Base-by-base conservation (phyloP, 2,113 vertebrate genomes). In the Labeo catla region DNA sequence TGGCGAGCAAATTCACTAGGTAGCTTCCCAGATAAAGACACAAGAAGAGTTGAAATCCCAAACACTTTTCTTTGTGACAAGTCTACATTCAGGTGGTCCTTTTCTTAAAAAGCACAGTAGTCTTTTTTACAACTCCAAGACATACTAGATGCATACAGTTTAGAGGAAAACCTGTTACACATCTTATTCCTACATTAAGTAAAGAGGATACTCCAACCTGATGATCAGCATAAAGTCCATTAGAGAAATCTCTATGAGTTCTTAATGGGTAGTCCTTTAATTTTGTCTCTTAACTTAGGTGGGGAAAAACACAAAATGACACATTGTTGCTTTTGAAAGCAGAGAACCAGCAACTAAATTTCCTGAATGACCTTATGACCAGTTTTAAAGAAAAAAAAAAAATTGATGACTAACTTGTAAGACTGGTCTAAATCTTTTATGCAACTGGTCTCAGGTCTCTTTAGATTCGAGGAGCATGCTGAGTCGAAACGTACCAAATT, bases 81-180 rank as follows among this genome's bases (percentile, higher is more conserved):
- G 59, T 61, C 59, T 28, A 61, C 59, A 61, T 23, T 61, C 8
- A 63, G 59, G n/a, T 63, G 59, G n/a, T 63, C 59, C n/a, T 63
- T 63, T 63, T 23, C 10, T 63, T 4, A 2, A 2, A 23, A 63
- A 63, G 59, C 21, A 63, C n/a, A 63, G n/a, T 3, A 63, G n/a
- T 11, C 59, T 4, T 23, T 11, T 61, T 6, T 28, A 79, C 50
- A 39, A 57, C 76, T 39, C 59, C 36, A 23, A 81, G 79, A 81
- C 59, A 81, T 47, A 81, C 43, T 10, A 81, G 4, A 65, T 81
- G 79, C n/a, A 66, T 81, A 65, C 66, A 81, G n/a, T 81, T 21
- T 0, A 81, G 21, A 65, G 43, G 79, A 21, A 81, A 65, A 63
- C n/a, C 39, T 66, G 36, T 81, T 6, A 65, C 43, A 49, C 57